Evolutionary conservation across 2,888 invertebrate genomes (phyloP).

Genomic region (Hirtodrosophila cameraria): DNA sequence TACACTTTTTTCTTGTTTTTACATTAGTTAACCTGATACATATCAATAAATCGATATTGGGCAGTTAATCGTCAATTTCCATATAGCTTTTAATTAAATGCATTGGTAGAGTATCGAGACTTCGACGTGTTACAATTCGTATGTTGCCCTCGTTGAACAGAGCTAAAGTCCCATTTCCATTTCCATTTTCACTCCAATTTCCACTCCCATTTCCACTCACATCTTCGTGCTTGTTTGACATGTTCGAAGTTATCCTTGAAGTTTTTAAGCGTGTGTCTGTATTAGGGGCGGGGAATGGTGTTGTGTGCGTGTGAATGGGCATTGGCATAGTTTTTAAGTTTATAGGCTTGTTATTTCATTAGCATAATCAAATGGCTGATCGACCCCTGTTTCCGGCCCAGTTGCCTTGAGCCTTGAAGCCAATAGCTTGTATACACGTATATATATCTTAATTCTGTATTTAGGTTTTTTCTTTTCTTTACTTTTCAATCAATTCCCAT

Average conservation of each 20-base stretch:
- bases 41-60: no score
- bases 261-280: background rate
- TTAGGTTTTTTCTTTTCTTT: conserved; percentile 57
- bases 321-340: conserved; percentile 71
- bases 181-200: background rate
- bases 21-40: no score
- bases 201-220: background rate
- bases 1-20: no score
- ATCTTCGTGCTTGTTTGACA: conserved; percentile 2
- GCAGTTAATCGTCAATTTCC: no score
- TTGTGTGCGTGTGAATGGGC: conserved; percentile 62
- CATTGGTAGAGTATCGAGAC: no score
- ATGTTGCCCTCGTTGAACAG: background rate
- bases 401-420: background rate
- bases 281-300: background rate
- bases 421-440: conserved; percentile 11
- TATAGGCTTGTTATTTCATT: conserved; percentile 77
- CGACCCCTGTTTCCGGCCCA: conserved; percentile 16
- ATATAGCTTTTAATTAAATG: no score
- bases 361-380: conserved; percentile 71
- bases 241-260: background rate
- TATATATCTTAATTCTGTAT: conserved; percentile 57
- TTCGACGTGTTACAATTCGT: no score
- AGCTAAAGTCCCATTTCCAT: conserved; percentile 3
- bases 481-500: conserved; percentile 76